A percentile compares a stretch with the other conserved stretches of the same genome.
These are phyloP conservation scores for Nasonia oneida DNA, from an alignment of 2,888 invertebrate genomes.

Conservation along the genomic window DNA sequence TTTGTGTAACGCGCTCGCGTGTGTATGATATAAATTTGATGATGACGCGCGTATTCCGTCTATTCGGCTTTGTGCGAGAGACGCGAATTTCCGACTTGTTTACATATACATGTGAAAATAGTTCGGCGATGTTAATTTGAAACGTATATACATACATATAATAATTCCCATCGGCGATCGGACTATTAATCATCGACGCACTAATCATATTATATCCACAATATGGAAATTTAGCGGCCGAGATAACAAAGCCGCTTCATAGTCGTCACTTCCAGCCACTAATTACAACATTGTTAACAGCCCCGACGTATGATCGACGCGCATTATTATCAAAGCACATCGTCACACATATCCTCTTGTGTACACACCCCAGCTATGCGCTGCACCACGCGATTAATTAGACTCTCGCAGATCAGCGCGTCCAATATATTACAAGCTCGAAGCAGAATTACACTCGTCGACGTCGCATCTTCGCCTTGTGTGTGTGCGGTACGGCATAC, in stretches of 20 bases:
- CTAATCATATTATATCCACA: background rate
- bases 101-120: no score
- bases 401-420: background rate
- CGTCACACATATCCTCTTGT: background rate
- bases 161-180: no score
- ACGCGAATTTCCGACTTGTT: no score
- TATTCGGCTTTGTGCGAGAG: no score
- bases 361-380: background rate
- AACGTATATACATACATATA: background rate
- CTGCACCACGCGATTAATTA: background rate
- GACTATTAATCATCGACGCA: no score
- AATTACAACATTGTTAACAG: constrained; percentile 14
- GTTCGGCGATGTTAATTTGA: background rate
- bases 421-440: background rate
- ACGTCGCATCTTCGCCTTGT: background rate
- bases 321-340: constrained; percentile 10
- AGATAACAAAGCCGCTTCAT: background rate
- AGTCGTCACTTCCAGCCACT: background rate
- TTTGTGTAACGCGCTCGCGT: background rate
- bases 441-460: background rate
- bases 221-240: background rate
- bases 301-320: background rate
- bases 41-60: no score
- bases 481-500: background rate
- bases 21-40: no score